Percentiles rank a stretch among this genome's conserved stretches.
Conservation (phyloP, 2,888 invertebrate species). For the Nomada fabriciana region DNA sequence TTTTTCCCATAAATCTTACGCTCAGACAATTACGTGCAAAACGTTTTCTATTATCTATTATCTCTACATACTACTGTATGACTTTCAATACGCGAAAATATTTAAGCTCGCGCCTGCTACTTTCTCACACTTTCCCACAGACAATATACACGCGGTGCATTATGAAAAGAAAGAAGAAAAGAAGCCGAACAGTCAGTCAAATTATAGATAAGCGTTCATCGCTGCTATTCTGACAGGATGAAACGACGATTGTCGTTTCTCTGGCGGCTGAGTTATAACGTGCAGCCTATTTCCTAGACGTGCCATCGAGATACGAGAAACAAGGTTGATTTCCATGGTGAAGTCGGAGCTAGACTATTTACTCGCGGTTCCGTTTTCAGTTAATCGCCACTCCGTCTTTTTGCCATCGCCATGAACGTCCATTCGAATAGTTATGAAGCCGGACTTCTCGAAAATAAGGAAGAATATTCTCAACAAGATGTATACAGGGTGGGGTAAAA, state of each 20-base stretch:
- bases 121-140: conserved; percentile 24
- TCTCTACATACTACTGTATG: not conserved
- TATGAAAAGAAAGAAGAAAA: not conserved
- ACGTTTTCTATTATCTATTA: not conserved
- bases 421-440: conserved; percentile 42
- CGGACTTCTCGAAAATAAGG: not conserved
- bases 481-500: too few relatives aligned
- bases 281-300: conserved; percentile 31
- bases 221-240: conserved; percentile 13
- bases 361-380: conserved; percentile 49
- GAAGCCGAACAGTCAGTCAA: not conserved
- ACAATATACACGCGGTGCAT: not conserved
- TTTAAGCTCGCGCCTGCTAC: not conserved
- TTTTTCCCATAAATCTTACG: not conserved
- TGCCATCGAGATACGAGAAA: conserved; percentile 48
- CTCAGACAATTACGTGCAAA: conserved; percentile 7
- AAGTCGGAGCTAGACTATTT: conserved; percentile 56
- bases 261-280: conserved; percentile 49
- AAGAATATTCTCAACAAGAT: too few relatives aligned
- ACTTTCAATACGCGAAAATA: not conserved
- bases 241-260: conserved; percentile 39
- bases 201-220: conserved; percentile 22
- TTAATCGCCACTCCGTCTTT: conserved; percentile 43
- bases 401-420: conserved; percentile 29
- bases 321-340: conserved; percentile 58